phyloP scores from a whole-genome alignment of 1,140 invertebrate genomes.

The Ceratosolen solmsi region DNA sequence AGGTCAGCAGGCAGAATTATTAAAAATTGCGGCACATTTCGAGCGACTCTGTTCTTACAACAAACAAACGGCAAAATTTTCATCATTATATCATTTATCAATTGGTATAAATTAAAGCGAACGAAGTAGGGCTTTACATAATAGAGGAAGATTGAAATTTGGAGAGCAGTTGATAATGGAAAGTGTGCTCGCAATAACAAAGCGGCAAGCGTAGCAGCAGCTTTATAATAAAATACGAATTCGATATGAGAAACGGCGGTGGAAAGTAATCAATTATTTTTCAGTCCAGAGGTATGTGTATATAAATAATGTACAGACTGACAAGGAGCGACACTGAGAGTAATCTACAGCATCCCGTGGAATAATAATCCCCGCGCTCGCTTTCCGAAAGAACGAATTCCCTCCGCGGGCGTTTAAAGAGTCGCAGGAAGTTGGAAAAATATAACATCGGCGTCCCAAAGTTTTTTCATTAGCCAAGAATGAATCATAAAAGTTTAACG shows the following conservation, averaged over 20 bases:
- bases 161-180: no score
- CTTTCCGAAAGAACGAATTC: neutral
- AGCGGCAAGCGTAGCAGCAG: neutral
- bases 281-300: neutral
- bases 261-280: neutral
- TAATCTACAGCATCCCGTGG: neutral
- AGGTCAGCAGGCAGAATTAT: no score
- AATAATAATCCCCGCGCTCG: neutral
- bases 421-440: neutral
- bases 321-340: neutral
- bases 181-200: no score
- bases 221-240: neutral
- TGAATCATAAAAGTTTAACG: constrained; percentile 20
- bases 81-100: no score
- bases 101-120: no score
- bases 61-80: no score
- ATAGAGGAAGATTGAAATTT: no score
- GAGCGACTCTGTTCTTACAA: no score
- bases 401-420: neutral
- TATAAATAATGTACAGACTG: neutral
- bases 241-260: neutral
- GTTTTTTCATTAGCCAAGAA: constrained; percentile 21
- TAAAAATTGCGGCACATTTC: no score
- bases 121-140: no score
- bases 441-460: neutral